Evolutionary conservation across 2,888 invertebrate species (phyloP).

Genomic region (Protodeltote pygarga): DNA sequence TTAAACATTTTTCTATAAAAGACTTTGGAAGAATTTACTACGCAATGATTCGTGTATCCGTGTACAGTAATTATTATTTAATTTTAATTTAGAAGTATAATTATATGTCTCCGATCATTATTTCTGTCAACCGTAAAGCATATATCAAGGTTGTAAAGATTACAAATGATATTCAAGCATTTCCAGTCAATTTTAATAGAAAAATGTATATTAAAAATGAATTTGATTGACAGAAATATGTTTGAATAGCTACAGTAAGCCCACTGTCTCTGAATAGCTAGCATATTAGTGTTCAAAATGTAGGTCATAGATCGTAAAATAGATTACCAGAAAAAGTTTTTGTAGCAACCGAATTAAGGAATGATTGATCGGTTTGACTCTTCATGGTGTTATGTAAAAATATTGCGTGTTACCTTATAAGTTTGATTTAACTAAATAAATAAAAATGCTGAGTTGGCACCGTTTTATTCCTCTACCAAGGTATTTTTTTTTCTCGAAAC

Average conservation of each 20-base stretch:
- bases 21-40: conserved; percentile 54
- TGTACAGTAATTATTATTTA: conserved; percentile 32
- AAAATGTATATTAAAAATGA: conserved; percentile 42
- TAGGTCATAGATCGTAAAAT: conserved; percentile 43
- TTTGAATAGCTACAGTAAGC: conserved; percentile 20
- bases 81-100: conserved; percentile 41
- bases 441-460: conserved; percentile 16
- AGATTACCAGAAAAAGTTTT: conserved; percentile 31
- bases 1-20: conserved; percentile 46
- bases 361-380: conserved; percentile 30
- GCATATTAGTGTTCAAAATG: conserved; percentile 45
- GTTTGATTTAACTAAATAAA: conserved; percentile 18
- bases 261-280: conserved; percentile 39
- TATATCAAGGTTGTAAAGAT: conserved; percentile 43
- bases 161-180: conserved; percentile 25
- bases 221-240: conserved; percentile 23
- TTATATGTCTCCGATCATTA: conserved; percentile 29
- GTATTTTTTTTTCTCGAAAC: neutral
- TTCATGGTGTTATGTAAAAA: conserved; percentile 21
- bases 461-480: conserved; percentile 5
- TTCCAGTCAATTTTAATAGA: conserved; percentile 26
- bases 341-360: conserved; percentile 40
- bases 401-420: conserved; percentile 25
- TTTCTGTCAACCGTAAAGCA: conserved; percentile 44
- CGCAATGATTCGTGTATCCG: conserved; percentile 26